Evolutionary conservation across 2,113 vertebrate species (phyloP).

Genomic region (Trinectes maculatus): DNA sequence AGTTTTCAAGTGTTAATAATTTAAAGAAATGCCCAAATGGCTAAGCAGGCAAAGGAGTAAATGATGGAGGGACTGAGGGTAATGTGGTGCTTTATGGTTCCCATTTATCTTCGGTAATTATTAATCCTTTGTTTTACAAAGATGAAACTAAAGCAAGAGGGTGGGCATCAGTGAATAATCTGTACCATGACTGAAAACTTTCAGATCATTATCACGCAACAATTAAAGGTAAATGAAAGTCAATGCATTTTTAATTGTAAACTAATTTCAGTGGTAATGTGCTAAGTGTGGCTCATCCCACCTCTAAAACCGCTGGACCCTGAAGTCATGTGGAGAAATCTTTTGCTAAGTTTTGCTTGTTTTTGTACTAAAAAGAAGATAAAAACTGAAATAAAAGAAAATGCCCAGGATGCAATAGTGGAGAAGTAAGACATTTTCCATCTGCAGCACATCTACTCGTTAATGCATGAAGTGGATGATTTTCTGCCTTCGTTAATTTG

Average conservation of each 20-base stretch:
- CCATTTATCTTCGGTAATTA: slow-evolving; percentile 78
- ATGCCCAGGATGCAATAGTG: not conserved
- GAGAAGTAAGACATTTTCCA: not conserved
- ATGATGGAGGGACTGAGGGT: slow-evolving; percentile 73
- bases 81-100: slow-evolving; percentile 78
- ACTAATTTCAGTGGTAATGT: not conserved
- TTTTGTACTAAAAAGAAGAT: not conserved
- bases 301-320: not conserved
- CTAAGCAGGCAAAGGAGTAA: slow-evolving; percentile 78
- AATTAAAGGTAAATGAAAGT: slow-evolving; percentile 20
- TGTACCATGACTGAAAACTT: slow-evolving; percentile 31
- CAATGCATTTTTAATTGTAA: not conserved
- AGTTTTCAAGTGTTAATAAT: slow-evolving; percentile 87
- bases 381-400: not conserved
- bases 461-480: not conserved
- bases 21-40: slow-evolving; percentile 79
- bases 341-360: not conserved
- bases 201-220: slow-evolving; percentile 28
- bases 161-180: slow-evolving; percentile 22
- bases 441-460: not conserved
- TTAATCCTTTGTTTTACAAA: slow-evolving; percentile 66
- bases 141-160: slow-evolving; percentile 34
- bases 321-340: not conserved
- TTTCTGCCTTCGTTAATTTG: not conserved
- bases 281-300: not conserved